phyloP scores from a whole-genome alignment of 2,113 vertebrate species.

The Antigone vipio region DNA sequence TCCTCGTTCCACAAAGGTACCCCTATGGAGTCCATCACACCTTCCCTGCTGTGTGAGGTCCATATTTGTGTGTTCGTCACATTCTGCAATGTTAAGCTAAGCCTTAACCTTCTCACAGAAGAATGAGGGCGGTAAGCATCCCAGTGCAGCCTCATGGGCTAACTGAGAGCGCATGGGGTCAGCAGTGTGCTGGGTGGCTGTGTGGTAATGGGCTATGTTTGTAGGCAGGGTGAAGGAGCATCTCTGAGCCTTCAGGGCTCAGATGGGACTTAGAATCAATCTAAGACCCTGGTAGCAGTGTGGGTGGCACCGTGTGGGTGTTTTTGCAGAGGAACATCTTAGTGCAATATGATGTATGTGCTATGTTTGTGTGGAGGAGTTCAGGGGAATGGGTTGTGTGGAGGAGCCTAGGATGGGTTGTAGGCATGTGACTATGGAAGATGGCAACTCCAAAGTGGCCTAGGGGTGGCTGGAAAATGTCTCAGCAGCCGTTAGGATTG shows the following conservation, averaged over 20 bases:
- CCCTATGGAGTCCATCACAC: background rate
- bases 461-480: background rate
- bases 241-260: background rate
- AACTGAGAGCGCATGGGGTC: background rate
- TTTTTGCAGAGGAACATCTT: background rate
- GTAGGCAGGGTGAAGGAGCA: background rate
- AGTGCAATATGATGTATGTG: accelerated
- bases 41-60: background rate
- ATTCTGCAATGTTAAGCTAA: background rate
- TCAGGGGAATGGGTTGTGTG: background rate
- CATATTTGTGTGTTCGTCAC: background rate
- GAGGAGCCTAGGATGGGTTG: background rate
- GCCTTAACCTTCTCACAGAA: background rate
- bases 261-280: background rate
- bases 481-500: background rate
- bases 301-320: background rate
- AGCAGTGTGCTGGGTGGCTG: background rate
- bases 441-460: background rate
- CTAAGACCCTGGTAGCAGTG: background rate
- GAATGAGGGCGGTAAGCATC: background rate
- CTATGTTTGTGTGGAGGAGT: background rate
- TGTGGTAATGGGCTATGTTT: background rate
- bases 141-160: background rate
- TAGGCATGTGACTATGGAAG: background rate
- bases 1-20: background rate